Evolutionary conservation across 2,888 invertebrate species (phyloP), one percentile per base, ranked within the genome.

Genomic region (Heliconius ismenius): DNA sequence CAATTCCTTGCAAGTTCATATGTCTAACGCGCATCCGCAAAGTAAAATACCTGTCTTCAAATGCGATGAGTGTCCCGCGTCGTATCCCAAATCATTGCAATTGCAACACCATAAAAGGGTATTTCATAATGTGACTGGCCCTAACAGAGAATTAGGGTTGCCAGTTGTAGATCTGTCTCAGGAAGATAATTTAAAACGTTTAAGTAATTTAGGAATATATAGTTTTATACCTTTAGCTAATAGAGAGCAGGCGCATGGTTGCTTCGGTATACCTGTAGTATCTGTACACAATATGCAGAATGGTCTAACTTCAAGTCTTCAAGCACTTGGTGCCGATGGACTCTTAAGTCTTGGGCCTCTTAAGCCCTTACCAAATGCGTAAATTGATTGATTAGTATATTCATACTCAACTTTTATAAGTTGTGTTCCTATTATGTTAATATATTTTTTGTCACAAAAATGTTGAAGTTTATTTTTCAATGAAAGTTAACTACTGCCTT

Each of bases 161-260:
- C 97, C 97, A 0, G 95, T 97, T 1, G 96, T 97, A 0, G 97
- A 97, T 84, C 86, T 97, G 39, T 96, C 96, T 69, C 96, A 96
- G 78, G 96, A 96, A 15, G 95, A 96, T 21, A 95, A 96, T 36
- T 88, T 96, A 73, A 95, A 95, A 82, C 95, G 96, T 81, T 90
- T 97, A 18, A 94, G 95, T 80, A 95, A 89, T 84, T 91, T 97
- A 84, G 97, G 97, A 64, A 96, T 97, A 80, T 95, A 95, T 84
- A 96, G 96, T 90, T 97, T 96, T 88, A 97, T 97, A 83, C 97
- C 97, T 0, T 86, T 97, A 79, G 96, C 96, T 3, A 96, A 96
- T 81, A 90, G 95, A 32, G 95, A 95, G 78, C 95, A 95, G 79
- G 90, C 94, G 0, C 95, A 95, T 60, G 96, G 96, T 7, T 95